Base-by-base conservation (phyloP, 2,797 vertebrate species). In the Valencia hispanica region DNA sequence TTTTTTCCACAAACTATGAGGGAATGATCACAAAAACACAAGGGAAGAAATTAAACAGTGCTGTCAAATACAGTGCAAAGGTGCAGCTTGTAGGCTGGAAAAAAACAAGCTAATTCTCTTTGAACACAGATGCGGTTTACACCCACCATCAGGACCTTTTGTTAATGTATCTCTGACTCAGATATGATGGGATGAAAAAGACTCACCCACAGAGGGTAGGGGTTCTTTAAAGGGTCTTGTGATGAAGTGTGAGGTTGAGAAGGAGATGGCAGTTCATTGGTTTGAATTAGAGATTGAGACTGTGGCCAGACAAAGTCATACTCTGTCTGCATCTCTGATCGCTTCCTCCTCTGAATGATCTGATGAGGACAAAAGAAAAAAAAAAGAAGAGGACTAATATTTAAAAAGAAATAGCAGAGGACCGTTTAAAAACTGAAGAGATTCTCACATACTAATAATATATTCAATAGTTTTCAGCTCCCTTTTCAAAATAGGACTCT, bases 291-390 rank as follows among this genome's bases (percentile, higher is more conserved):
- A 83, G 94, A 86, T 34, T 92, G 92, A 47, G 91, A 72, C 39
- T 90, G 94, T 0, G 95, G 87, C 96, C 96, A 97, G 88, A 94
- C 95, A 30, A 89, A 91, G 66, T 96, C 94, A 1, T 94, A 94
- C 80, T 97, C 96, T 0, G 89, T 85, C n/a, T 92, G 96, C 91
- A 96, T 96, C 0, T 89, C 81, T 75, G 95, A 96, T 79, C 84
- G 94, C 59, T 96, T 97, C 92, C 96, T 96, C 87, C 97, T 96
- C 87, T 95, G 96, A 83, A 98, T 97, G 79, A 99, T 97, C 97
- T 98, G 77, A 81, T n/a, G 25, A 9, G 18, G 50, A 68, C 15
- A 34, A 2, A 57, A 27, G 43, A 17, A 32, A 48, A 4, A 47
- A 65, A 45, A 47, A 66, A 45, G 47, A 20, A 68, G 43, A 75